Evolutionary conservation across 2,797 vertebrate species (phyloP), one percentile per base, ranked within the genome.

Genomic region (Mormyrus hasselquistii): DNA sequence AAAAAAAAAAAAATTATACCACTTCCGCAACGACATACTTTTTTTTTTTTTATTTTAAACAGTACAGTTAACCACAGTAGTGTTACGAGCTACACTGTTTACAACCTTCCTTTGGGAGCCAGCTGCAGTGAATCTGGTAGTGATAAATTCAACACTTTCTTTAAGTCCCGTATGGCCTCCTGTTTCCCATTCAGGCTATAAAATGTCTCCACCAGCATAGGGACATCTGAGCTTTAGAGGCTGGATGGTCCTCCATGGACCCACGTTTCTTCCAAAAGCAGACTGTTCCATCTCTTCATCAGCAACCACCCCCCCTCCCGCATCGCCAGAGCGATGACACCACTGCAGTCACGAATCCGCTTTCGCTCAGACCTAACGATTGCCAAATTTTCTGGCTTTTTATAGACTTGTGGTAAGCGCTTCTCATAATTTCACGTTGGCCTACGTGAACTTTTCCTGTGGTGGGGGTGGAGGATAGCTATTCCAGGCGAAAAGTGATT

Each of bases 401-500:
- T 87, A 87, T 89, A 73, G 49, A 73, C 55, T 16, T 50, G 76
- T 41, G 79, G 69, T 7, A n/a, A 52, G 50, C 44, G 73, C 44
- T 83, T 76, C 44, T 83, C 19, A 50, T 69, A 47, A 34, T 57
- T 52, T 87, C 86, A 83, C 12, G 53, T 25, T 62, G 52, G 86
- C 86, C 86, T 41, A 34, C 8, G 65, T 87, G 89, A 87, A 76
- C 44, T 47, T 59, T 49, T 89, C 86, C 25, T 29, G 44, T 55
- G 89, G 55, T 52, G 73, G 52, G 53, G 84, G 53, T 57, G 65
- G 41, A 59, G 6, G 29, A 19, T 76, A 6, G 52, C 55, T 89
- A 83, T 62, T 93, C 90, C 84, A 90, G 91, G 91, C 92, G 91
- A 92, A 91, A 91, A 92, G 90, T 92, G 89, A 93, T 92, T 93